These are phyloP conservation scores for Porites lutea DNA, from an alignment of 64 coral and sea anemone genomes.

Conservation along the genomic window DNA sequence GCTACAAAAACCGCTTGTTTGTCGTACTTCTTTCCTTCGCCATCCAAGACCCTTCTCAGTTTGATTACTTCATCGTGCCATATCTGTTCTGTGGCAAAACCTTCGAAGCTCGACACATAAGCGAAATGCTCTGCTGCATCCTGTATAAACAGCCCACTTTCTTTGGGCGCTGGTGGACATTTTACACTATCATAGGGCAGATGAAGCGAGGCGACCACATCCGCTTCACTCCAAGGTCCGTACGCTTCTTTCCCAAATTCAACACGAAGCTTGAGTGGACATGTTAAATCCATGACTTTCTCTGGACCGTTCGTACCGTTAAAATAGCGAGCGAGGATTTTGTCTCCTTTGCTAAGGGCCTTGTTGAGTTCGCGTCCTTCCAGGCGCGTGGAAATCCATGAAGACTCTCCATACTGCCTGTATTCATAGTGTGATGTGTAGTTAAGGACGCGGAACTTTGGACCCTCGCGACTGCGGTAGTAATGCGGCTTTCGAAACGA, in stretches of 20 bases:
- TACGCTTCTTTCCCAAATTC: constrained; percentile 29
- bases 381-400: constrained; percentile 78
- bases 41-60: constrained; percentile 67
- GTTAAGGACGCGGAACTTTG: constrained; percentile 78
- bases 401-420: constrained; percentile 72
- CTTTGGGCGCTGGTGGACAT: constrained; percentile 73
- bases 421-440: constrained; percentile 86
- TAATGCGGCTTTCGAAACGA: constrained; percentile 69
- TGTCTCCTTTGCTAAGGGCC: constrained; percentile 65
- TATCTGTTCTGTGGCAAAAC: constrained; percentile 39
- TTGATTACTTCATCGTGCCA: constrained; percentile 29
- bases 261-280: constrained; percentile 73
- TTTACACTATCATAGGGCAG: constrained; percentile 72
- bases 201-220: constrained; percentile 77
- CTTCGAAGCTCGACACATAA: constrained; percentile 71
- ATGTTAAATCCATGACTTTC: constrained; percentile 74
- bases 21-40: constrained; percentile 60
- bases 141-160: constrained; percentile 79
- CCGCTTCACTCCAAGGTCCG: constrained; percentile 6
- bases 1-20: constrained; percentile 55
- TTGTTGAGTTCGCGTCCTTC: constrained; percentile 59
- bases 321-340: constrained; percentile 74
- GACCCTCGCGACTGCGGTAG: constrained; percentile 82
- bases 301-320: constrained; percentile 85
- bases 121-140: constrained; percentile 85